Base-by-base conservation (phyloP, 2,888 invertebrate species). In the Dioctria rufipes region DNA sequence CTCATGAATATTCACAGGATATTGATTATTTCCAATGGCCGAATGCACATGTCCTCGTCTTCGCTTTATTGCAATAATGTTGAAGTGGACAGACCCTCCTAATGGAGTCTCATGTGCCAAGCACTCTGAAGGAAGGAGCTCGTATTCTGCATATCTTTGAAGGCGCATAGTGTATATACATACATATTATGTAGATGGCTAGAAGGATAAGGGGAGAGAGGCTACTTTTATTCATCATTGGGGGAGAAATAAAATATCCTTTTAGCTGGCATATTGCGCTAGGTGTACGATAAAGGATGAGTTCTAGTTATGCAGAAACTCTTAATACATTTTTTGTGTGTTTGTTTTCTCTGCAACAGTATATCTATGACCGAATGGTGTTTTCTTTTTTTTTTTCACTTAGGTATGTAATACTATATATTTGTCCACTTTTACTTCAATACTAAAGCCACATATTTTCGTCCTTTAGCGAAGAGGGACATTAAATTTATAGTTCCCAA, bases 401-500 rank as follows among this genome's bases (percentile, higher is more conserved):
- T 25, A 25, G 25, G 25, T 25, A 25, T 25, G 25, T 25, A 40
- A 8, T 63, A 46, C 9, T 25, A 6, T 43, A 5, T 42, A 37
- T 63, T 8, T 77, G 39, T 77, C 46, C 46, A 40, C 25, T 25
- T 25, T 25, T 25, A 25, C 25, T 2, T 25, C 25, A 25, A 25
- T 25, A 25, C 25, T 25, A 25, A 25, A 25, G 25, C 25, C 25
- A 25, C 73, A 63, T 78, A 67, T 80, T 69, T 81, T 75, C 81
- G 54, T 73, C 79, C 80, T 83, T 69, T 63, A 69, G 73, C 49
- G 60, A 77, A 78, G 66, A 81, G 81, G 86, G 86, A 86, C 86
- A 86, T 87, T 86, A 87, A 87, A 88, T 88, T 88, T 88, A 88
- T 88, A 87, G 88, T 86, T 88, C 88, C 88, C 88, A 83, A 84